A percentile compares a stretch with the other conserved stretches of the same genome.
Conservation (phyloP, 2,888 invertebrate genomes). For the Limenitis camilla region DNA sequence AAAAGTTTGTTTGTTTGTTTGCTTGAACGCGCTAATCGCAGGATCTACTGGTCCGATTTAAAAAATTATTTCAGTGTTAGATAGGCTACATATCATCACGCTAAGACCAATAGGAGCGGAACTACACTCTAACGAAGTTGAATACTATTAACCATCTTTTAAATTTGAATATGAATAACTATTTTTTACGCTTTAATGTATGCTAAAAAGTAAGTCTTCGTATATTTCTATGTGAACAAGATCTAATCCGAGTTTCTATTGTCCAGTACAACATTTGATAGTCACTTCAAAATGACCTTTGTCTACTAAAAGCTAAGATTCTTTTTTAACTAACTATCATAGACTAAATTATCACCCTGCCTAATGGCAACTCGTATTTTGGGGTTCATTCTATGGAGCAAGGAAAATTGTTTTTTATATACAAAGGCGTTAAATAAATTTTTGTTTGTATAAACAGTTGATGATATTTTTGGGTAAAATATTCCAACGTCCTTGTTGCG, state of each 20-base stretch:
- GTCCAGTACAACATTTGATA: conserved; percentile 31
- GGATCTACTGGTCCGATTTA: no score
- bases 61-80: no score
- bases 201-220: no score
- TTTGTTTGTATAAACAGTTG: conserved; percentile 35
- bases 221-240: no score
- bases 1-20: no score
- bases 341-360: conserved; percentile 48
- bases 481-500: conserved; percentile 44
- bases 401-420: conserved; percentile 31
- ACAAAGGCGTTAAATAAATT: conserved; percentile 24
- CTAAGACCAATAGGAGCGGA: no score
- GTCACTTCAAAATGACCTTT: conserved; percentile 33
- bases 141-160: no score
- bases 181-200: no score
- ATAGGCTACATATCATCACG: no score
- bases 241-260: conserved; percentile 48
- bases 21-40: no score
- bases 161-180: no score
- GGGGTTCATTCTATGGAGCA: conserved; percentile 18
- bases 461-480: conserved; percentile 46
- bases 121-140: no score
- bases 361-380: conserved; percentile 44
- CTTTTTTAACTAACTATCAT: conserved; percentile 27
- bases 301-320: conserved; percentile 25